Percentiles rank a stretch among this genome's conserved stretches.
phyloP scores from a whole-genome alignment of 1,140 invertebrate genomes.

The Meloidogyne hapla region DNA sequence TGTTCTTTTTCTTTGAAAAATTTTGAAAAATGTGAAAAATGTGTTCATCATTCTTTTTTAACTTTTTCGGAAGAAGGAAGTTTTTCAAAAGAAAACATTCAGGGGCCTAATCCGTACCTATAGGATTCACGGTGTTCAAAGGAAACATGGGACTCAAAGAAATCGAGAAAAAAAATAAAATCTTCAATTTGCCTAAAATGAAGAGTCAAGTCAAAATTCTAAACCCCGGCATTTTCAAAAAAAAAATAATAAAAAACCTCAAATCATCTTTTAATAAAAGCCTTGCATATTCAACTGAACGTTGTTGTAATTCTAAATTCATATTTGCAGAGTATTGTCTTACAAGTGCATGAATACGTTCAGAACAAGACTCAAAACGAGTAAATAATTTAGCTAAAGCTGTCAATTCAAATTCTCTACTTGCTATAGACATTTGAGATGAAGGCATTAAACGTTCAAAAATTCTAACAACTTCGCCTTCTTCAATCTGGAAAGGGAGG shows the following conservation, averaged over 20 bases:
- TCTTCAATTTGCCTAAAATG: no score
- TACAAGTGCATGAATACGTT: conserved; percentile 45
- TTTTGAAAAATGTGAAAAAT: no score
- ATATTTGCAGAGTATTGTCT: conserved; percentile 50
- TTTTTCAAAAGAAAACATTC: no score
- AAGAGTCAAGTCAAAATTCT: not conserved
- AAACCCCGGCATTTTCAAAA: not conserved
- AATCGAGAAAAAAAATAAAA: no score
- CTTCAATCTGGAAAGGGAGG: conserved; percentile 35
- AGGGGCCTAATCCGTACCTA: no score
- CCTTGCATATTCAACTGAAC: conserved; percentile 45
- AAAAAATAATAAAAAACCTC: conserved; percentile 36
- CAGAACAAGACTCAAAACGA: conserved; percentile 34
- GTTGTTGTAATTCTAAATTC: conserved; percentile 50
- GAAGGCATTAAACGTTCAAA: conserved; percentile 43
- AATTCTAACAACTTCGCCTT: conserved; percentile 45
- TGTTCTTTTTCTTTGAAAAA: no score
- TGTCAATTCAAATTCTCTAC: conserved; percentile 50
- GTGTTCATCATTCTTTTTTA: no score
- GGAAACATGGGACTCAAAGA: no score
- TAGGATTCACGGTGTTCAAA: no score
- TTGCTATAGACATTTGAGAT: conserved; percentile 32
- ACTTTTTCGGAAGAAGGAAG: no score
- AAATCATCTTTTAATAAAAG: conserved; percentile 38
- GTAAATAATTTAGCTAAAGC: conserved; percentile 51